phyloP scores from a whole-genome alignment of 2,888 invertebrate species.

The Sceliomorpha sp. region DNA sequence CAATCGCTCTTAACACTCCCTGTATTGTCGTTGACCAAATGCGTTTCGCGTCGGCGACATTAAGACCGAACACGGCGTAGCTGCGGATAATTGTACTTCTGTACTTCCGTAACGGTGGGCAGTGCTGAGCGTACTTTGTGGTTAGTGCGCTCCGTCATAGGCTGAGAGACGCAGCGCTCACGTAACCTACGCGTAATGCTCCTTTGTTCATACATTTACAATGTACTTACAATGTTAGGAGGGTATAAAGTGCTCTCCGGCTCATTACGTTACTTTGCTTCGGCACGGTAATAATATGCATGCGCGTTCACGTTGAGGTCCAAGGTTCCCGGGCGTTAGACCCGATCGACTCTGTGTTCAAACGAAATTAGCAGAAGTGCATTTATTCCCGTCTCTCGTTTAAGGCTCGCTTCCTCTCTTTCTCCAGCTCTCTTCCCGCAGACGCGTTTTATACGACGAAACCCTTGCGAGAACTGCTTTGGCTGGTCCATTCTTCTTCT shows the following conservation, averaged over 20 bases:
- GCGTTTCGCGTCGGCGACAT: slow-evolving; percentile 8
- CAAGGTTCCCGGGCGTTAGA: too few species aligned
- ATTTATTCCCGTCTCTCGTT: too few species aligned
- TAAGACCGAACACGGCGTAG: slow-evolving; percentile 32
- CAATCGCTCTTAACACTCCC: slow-evolving; percentile 17
- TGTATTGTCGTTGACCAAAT: slow-evolving; percentile 14
- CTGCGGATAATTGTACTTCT: slow-evolving; percentile 21
- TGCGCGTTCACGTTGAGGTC: too few species aligned
- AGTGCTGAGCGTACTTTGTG: slow-evolving; percentile 45
- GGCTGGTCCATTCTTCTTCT: too few species aligned
- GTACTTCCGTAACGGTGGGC: slow-evolving; percentile 8
- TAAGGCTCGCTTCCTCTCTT: too few species aligned
- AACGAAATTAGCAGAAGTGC: too few species aligned
- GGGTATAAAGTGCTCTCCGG: slow-evolving; percentile 32
- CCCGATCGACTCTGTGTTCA: too few species aligned
- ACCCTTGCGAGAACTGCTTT: too few species aligned
- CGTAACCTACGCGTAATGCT: slow-evolving; percentile 49
- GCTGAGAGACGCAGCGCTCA: slow-evolving; percentile 25
- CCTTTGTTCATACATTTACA: slow-evolving; percentile 55
- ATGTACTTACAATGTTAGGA: slow-evolving; percentile 33
- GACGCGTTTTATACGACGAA: too few species aligned
- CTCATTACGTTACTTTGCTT: slow-evolving; percentile 50
- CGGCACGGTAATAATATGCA: too few species aligned
- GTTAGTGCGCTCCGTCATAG: slow-evolving; percentile 18
- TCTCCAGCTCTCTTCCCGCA: too few species aligned